These are phyloP conservation scores for Anisognathus igniventris DNA, from an alignment of 2,797 vertebrate genomes.

Conservation along the genomic window DNA sequence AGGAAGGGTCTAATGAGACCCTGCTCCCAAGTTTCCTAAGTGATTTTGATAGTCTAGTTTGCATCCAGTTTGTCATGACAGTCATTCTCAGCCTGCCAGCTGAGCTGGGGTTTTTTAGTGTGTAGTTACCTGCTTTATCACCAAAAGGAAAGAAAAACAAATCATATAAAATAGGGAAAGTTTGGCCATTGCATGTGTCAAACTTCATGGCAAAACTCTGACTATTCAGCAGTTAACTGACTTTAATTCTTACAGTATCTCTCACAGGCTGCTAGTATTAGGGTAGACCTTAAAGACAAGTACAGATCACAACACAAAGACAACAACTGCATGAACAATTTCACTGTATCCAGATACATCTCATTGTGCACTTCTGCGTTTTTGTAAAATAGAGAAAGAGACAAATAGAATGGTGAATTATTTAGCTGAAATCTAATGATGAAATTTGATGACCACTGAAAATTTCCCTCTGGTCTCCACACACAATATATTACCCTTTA, in stretches of 20 bases:
- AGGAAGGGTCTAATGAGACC: neutral
- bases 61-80: neutral
- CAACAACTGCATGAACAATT: neutral
- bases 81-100: neutral
- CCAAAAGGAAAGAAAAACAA: neutral
- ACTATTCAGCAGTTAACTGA: neutral
- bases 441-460: neutral
- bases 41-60: neutral
- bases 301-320: neutral
- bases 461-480: neutral
- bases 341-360: neutral
- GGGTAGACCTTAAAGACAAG: neutral
- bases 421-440: neutral
- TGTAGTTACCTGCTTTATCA: neutral
- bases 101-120: neutral
- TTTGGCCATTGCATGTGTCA: rapidly evolving
- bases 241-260: neutral
- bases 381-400: neutral
- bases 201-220: neutral
- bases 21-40: neutral
- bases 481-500: neutral
- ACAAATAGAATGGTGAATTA: neutral
- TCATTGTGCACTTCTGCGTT: neutral
- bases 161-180: neutral
- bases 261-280: neutral